phyloP scores from a whole-genome alignment of 64 coral and sea anemone species.

The Pachyseris speciosa region DNA sequence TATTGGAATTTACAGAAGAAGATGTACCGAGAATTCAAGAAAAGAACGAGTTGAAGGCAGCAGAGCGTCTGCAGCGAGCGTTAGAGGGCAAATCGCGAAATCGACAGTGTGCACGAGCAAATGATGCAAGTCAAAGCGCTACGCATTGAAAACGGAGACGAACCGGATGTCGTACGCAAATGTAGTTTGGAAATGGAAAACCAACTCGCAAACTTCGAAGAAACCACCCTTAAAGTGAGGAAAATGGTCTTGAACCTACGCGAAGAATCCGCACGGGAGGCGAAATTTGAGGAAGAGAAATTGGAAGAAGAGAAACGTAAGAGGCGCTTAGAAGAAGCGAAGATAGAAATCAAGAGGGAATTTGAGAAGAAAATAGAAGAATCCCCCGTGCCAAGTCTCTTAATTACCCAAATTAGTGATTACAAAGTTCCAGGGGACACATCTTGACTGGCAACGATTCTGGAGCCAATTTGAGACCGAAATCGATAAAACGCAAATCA shows the following conservation, averaged over 20 bases:
- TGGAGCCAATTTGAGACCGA: conserved; percentile 52
- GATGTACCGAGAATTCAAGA: no score
- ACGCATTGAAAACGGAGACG: conserved; percentile 16
- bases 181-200: neutral
- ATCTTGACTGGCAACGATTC: conserved; percentile 53
- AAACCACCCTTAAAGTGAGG: neutral
- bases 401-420: conserved; percentile 50
- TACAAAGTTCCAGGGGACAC: conserved; percentile 56
- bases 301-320: conserved; percentile 19
- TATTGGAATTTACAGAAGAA: no score
- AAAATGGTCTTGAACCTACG: neutral
- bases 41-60: no score
- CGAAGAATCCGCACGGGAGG: neutral
- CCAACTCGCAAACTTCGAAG: neutral
- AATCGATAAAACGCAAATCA: conserved; percentile 49
- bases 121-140: no score
- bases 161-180: neutral
- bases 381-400: neutral
- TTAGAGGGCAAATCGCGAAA: no score
- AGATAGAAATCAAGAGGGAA: neutral
- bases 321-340: neutral
- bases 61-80: no score
- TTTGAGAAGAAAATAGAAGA: conserved; percentile 21
- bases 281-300: neutral
- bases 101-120: no score